Evolutionary conservation across 35 echinoderm and acorn worm genomes (phyloP).

Genomic region (Amphiura filiformis): DNA sequence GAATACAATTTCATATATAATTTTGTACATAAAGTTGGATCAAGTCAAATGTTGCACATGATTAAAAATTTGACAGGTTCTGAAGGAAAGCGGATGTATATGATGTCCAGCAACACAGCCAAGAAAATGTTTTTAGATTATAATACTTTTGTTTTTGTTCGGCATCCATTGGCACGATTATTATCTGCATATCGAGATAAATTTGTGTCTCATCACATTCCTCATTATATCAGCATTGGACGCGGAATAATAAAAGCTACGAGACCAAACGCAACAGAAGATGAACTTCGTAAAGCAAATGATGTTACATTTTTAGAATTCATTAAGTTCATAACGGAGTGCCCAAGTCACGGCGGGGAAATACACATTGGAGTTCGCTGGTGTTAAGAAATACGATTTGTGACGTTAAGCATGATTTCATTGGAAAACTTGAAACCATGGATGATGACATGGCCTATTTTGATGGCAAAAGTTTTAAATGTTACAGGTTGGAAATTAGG

Average conservation of each 20-base stretch:
- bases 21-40: neutral
- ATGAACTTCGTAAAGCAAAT: too few relatives aligned
- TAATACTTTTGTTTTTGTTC: neutral
- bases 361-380: neutral
- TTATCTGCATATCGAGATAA: neutral
- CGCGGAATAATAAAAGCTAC: neutral
- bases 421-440: neutral
- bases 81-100: neutral
- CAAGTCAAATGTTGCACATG: neutral
- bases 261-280: neutral
- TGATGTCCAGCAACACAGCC: neutral
- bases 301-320: neutral
- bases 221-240: neutral
- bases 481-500: neutral
- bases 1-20: neutral
- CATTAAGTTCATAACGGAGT: neutral
- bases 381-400: neutral
- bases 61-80: neutral
- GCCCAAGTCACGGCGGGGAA: neutral
- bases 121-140: neutral
- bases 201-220: neutral
- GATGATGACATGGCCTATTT: neutral
- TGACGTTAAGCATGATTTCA: neutral
- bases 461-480: neutral
- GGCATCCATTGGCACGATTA: neutral